Evolutionary conservation across 2,888 invertebrate species (phyloP).

Genomic region (Arrhopalites spinosus): DNA sequence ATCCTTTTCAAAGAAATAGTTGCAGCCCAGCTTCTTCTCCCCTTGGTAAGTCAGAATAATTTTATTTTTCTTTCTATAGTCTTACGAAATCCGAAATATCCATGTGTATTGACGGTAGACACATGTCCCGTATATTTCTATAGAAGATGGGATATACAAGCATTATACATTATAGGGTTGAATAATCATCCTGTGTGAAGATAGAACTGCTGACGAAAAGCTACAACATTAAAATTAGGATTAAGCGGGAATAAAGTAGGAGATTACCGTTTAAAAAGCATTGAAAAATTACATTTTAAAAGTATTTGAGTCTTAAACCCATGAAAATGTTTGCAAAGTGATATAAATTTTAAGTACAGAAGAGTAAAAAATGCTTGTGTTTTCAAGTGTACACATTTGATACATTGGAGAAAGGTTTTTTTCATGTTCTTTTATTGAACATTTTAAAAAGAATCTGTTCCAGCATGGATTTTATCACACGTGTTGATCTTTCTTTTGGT

Average conservation of each 20-base stretch:
- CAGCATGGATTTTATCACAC: too few relatives aligned
- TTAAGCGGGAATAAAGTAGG: conserved; percentile 20
- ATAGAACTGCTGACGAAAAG: background rate
- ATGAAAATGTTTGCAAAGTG: background rate
- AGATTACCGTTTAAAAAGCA: conserved; percentile 18
- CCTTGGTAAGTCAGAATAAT: conserved; percentile 45
- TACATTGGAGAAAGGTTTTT: background rate
- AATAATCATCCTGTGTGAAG: background rate
- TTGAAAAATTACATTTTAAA: background rate
- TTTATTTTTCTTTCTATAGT: conserved; percentile 1
- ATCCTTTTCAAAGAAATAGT: conserved; percentile 43
- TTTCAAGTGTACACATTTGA: background rate
- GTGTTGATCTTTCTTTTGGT: background rate
- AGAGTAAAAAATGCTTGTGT: background rate
- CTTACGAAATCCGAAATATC: background rate
- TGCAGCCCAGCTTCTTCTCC: conserved; percentile 43
- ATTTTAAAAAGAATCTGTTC: too few relatives aligned
- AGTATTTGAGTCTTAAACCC: background rate
- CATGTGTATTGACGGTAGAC: background rate
- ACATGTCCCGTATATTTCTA: too few relatives aligned
- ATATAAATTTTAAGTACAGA: background rate
- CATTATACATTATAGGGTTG: background rate
- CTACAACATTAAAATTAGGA: conserved; percentile 24
- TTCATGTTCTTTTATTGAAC: background rate
- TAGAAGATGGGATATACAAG: background rate